Conservation (phyloP, 2,888 invertebrate species). For the Nysson spinosus region DNA sequence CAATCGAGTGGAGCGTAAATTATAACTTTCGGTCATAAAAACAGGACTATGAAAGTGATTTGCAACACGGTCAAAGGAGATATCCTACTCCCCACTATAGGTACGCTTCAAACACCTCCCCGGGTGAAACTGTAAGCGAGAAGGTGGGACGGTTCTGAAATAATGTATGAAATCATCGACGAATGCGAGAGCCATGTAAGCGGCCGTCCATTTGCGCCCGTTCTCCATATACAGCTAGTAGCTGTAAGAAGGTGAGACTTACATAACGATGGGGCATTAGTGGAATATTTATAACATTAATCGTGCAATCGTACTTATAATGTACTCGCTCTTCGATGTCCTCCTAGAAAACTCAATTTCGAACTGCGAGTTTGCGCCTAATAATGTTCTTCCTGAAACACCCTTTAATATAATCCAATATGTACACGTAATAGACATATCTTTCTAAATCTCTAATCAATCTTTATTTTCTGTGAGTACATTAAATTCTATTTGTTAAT, state of each 20-base stretch:
- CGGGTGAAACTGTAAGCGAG: neutral
- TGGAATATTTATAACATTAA: slow-evolving; percentile 67
- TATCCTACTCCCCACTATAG: slow-evolving; percentile 7
- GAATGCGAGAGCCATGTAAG: slow-evolving; percentile 17
- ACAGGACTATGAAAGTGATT: slow-evolving; percentile 69
- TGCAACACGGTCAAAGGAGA: slow-evolving; percentile 51
- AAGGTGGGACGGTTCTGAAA: slow-evolving; percentile 32
- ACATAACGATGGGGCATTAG: slow-evolving; percentile 53
- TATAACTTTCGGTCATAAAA: slow-evolving; percentile 68
- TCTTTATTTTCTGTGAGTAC: no score
- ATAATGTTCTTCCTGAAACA: no score
- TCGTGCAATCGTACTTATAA: slow-evolving; percentile 60
- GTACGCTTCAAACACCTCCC: slow-evolving; percentile 1
- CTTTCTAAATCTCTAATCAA: no score
- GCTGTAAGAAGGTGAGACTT: slow-evolving; percentile 42
- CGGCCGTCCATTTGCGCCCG: slow-evolving; percentile 21
- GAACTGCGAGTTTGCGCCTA: neutral
- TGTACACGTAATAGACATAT: no score
- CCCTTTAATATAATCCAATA: no score
- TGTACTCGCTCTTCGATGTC: slow-evolving; percentile 31
- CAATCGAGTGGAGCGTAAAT: slow-evolving; percentile 62
- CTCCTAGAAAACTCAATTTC: slow-evolving; percentile 46
- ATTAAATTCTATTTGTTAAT: no score
- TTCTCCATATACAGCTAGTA: slow-evolving; percentile 37
- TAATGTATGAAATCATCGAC: slow-evolving; percentile 50